phyloP scores from a whole-genome alignment of 2,797 vertebrate genomes.

The Adrianichthys oophorus region DNA sequence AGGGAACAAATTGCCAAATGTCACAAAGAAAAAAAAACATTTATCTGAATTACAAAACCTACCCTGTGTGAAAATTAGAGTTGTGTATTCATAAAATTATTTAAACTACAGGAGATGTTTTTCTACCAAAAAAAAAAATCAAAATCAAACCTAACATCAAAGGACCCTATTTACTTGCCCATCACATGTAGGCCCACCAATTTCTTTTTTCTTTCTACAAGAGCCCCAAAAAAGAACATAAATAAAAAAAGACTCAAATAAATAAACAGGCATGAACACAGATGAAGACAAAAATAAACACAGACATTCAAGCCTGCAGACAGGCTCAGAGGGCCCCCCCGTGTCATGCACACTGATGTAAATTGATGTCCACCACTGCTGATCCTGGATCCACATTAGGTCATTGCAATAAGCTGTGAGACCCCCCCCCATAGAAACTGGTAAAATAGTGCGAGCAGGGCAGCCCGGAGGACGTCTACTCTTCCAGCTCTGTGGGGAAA shows the following conservation, averaged over 20 bases:
- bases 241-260: not conserved
- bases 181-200: not conserved
- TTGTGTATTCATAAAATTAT: too few species aligned
- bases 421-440: constrained; percentile 28
- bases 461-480: constrained; percentile 51
- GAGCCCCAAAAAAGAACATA: not conserved
- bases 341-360: constrained; percentile 68
- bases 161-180: not conserved
- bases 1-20: too few species aligned
- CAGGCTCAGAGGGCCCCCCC: constrained; percentile 50
- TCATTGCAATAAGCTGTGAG: constrained; percentile 71
- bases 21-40: too few species aligned
- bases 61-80: too few species aligned
- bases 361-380: constrained; percentile 69
- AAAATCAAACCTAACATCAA: too few species aligned
- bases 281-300: constrained; percentile 5
- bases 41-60: too few species aligned
- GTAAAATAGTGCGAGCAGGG: constrained; percentile 42
- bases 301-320: constrained; percentile 29
- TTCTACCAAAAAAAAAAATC: too few species aligned
- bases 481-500: constrained; percentile 56
- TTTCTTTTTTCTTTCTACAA: not conserved
- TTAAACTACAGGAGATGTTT: too few species aligned
- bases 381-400: constrained; percentile 77
- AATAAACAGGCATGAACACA: constrained; percentile 7